phyloP scores from a whole-genome alignment of 1,140 invertebrate species.

The Drosophila miranda region DNA sequence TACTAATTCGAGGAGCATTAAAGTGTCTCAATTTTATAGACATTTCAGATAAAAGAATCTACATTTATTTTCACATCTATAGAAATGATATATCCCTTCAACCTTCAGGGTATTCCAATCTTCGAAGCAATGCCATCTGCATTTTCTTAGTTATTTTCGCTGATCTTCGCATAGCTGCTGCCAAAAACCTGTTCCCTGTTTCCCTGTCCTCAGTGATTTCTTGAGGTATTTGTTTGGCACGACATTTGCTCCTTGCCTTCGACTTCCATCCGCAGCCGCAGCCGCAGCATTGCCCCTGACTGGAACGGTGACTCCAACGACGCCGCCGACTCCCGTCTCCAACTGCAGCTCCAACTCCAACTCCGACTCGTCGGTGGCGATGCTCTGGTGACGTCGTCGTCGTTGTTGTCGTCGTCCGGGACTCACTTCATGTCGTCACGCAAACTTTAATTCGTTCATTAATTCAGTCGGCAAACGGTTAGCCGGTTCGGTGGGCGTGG shows the following conservation, averaged over 20 bases:
- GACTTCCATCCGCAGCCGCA: conserved; percentile 10
- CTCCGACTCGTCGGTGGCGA: conserved; percentile 33
- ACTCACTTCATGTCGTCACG: conserved; percentile 75
- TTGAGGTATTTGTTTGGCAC: conserved; percentile 73
- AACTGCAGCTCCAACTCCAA: neutral
- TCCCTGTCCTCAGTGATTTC: conserved; percentile 49
- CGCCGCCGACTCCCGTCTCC: conserved; percentile 2
- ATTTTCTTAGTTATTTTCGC: conserved; percentile 27
- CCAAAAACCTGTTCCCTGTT: conserved; percentile 55
- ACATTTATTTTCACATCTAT: no score
- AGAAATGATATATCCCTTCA: no score
- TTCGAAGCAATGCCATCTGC: neutral
- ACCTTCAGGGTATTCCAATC: conserved; percentile 8
- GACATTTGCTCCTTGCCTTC: conserved; percentile 67
- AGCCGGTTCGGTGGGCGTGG: conserved; percentile 68
- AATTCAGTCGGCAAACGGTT: conserved; percentile 74
- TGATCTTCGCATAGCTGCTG: conserved; percentile 37
- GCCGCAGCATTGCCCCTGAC: conserved; percentile 2
- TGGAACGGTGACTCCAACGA: neutral
- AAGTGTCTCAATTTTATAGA: no score
- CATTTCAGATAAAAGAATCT: no score
- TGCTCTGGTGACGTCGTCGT: conserved; percentile 13
- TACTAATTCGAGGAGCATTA: no score
- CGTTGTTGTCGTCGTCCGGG: conserved; percentile 6
- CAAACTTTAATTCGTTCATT: conserved; percentile 76